Conservation (phyloP, 2,888 invertebrate genomes). For the Cosmopolites sordidus region DNA sequence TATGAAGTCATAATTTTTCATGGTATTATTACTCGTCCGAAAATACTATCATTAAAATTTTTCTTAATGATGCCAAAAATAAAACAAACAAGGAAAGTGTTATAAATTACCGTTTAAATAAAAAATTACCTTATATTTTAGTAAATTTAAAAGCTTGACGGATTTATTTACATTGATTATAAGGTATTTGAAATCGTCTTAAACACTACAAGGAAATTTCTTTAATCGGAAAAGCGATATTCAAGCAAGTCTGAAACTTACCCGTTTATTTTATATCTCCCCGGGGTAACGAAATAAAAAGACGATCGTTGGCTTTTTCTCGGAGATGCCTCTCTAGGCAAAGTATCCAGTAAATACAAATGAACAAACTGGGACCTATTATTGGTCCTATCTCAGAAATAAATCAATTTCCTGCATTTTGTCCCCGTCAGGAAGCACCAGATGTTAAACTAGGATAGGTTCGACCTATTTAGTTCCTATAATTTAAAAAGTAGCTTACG, state of each 20-base stretch:
- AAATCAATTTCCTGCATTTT: slow-evolving; percentile 47
- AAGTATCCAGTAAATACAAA: slow-evolving; percentile 46
- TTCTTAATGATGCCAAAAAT: too few species aligned
- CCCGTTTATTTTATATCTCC: slow-evolving; percentile 47
- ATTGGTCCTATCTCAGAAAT: slow-evolving; percentile 47
- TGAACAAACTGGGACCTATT: slow-evolving; percentile 49
- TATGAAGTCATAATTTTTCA: too few species aligned
- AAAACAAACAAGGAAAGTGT: too few species aligned
- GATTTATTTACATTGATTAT: too few species aligned
- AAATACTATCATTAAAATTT: too few species aligned
- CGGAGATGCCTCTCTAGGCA: slow-evolving; percentile 40
- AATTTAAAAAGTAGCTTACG: not conserved
- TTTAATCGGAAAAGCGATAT: slow-evolving; percentile 24
- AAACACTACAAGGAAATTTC: slow-evolving; percentile 4
- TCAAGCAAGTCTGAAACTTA: slow-evolving; percentile 38
- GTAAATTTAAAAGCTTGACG: too few species aligned
- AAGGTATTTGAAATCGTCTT: too few species aligned
- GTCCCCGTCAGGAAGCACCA: slow-evolving; percentile 16
- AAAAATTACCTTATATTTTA: too few species aligned
- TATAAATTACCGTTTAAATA: too few species aligned
- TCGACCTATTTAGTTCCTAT: slow-evolving; percentile 1
- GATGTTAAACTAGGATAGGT: slow-evolving; percentile 1
- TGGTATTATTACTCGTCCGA: too few species aligned
- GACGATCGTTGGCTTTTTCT: slow-evolving; percentile 35
- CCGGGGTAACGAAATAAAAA: slow-evolving; percentile 45